These are phyloP conservation scores for Stigmatopora argus DNA, from an alignment of 2,113 vertebrate species.

Conservation along the genomic window DNA sequence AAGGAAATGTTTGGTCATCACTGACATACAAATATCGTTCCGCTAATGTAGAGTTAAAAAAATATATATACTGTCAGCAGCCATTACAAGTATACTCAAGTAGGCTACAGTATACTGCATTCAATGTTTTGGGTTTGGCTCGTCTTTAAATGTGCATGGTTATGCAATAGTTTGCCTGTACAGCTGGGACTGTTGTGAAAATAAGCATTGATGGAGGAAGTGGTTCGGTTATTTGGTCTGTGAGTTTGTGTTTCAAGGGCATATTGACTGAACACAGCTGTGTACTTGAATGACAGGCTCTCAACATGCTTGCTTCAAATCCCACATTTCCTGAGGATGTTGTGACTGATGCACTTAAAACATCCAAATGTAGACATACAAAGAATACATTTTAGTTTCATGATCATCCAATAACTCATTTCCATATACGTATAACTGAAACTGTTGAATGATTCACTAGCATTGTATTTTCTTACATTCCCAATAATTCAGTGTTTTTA, in stretches of 20 bases:
- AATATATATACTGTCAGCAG: not conserved
- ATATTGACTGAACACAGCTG: conserved; percentile 30
- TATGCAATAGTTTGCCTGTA: conserved; percentile 11
- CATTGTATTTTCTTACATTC: not conserved
- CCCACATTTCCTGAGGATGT: not conserved
- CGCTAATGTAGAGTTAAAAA: not conserved
- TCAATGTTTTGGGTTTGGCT: conserved; percentile 8
- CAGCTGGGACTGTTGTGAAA: conserved; percentile 44
- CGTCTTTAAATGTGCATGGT: conserved; percentile 7
- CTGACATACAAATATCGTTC: not conserved
- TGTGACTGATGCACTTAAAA: not conserved
- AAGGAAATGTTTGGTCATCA: not conserved
- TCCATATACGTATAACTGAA: not conserved
- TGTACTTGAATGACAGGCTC: not conserved
- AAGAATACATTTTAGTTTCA: conserved; percentile 10
- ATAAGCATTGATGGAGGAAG: conserved; percentile 22
- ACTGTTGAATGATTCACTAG: not conserved
- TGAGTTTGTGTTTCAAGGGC: conserved; percentile 11
- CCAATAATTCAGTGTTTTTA: not conserved
- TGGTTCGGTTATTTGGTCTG: conserved; percentile 12
- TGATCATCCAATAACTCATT: conserved; percentile 25
- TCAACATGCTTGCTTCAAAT: not conserved
- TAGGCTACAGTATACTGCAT: not conserved
- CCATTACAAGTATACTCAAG: not conserved
- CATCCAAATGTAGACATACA: not conserved